These are phyloP conservation scores for Nipponia nippon DNA, from an alignment of 2,113 vertebrate species.

Conservation along the genomic window DNA sequence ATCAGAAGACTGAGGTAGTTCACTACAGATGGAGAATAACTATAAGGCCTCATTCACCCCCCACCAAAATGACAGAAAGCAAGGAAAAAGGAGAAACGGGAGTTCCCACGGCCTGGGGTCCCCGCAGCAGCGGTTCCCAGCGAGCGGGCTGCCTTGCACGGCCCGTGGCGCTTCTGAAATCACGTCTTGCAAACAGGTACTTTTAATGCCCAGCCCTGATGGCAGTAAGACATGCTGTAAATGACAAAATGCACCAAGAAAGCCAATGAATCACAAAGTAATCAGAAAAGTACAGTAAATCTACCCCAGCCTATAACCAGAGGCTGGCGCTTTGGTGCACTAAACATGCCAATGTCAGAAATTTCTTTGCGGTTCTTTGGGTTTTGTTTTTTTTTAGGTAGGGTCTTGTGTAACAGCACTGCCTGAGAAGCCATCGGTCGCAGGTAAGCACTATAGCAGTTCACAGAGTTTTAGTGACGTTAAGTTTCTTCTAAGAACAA, in stretches of 20 bases:
- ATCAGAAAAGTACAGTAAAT: not conserved
- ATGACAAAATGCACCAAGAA: not conserved
- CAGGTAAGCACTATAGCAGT: not conserved
- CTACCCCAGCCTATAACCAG: not conserved
- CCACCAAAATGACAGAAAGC: not conserved
- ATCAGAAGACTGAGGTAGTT: not conserved
- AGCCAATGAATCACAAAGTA: not conserved
- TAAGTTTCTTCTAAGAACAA: not conserved
- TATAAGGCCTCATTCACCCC: not conserved
- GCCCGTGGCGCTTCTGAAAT: not conserved
- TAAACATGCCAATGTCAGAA: not conserved
- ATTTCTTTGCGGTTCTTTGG: not conserved
- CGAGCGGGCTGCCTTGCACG: fast-evolving
- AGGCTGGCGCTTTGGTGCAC: not conserved
- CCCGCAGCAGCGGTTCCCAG: not conserved
- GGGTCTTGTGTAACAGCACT: not conserved
- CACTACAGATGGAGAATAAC: not conserved
- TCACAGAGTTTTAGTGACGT: not conserved
- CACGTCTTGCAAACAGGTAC: no score
- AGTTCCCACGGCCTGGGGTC: not conserved
- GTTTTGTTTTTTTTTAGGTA: not conserved
- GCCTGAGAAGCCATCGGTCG: fast-evolving
- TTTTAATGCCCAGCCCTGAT: not conserved
- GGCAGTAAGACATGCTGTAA: no score
- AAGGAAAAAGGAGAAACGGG: not conserved